Percentiles rank a stretch among this genome's conserved stretches.
Conservation (phyloP, 2,113 vertebrate genomes). For the Hippocampus abdominalis region DNA sequence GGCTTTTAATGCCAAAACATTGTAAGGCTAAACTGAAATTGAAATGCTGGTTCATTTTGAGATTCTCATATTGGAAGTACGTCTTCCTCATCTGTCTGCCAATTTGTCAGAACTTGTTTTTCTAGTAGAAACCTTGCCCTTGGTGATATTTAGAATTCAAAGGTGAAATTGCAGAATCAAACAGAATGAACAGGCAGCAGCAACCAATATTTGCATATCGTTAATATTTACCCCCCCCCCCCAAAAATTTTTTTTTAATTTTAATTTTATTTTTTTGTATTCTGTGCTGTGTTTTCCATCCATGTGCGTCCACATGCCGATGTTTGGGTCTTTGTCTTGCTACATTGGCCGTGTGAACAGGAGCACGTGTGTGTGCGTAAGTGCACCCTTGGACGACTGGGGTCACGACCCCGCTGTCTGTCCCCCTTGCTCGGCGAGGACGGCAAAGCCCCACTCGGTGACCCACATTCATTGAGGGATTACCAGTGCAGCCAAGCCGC, state of each 20-base stretch:
- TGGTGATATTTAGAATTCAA: not conserved
- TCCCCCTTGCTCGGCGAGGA: constrained; percentile 57
- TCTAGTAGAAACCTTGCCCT: not conserved
- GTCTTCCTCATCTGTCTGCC: constrained; percentile 3
- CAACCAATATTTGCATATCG: not conserved
- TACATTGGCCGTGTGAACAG: constrained; percentile 5
- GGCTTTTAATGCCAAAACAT: not conserved
- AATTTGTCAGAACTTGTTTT: constrained; percentile 4
- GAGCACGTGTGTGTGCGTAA: not conserved
- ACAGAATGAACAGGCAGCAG: not conserved
- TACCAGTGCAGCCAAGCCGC: constrained; percentile 48
- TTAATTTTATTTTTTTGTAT: not conserved
- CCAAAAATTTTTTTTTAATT: not conserved
- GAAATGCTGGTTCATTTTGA: not conserved
- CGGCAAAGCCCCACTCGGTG: constrained; percentile 56
- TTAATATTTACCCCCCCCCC: not conserved
- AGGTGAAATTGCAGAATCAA: not conserved
- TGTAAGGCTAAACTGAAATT: not conserved
- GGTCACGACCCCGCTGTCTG: constrained; percentile 60
- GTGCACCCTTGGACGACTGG: constrained; percentile 21
- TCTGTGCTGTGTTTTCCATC: constrained; percentile 23
- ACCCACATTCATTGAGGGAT: constrained; percentile 68
- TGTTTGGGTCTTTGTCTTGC: constrained; percentile 31
- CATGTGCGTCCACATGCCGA: not conserved
- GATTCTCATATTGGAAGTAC: constrained; percentile 6